Conservation (phyloP, 1,140 invertebrate species). For the Drosophila elegans region DNA sequence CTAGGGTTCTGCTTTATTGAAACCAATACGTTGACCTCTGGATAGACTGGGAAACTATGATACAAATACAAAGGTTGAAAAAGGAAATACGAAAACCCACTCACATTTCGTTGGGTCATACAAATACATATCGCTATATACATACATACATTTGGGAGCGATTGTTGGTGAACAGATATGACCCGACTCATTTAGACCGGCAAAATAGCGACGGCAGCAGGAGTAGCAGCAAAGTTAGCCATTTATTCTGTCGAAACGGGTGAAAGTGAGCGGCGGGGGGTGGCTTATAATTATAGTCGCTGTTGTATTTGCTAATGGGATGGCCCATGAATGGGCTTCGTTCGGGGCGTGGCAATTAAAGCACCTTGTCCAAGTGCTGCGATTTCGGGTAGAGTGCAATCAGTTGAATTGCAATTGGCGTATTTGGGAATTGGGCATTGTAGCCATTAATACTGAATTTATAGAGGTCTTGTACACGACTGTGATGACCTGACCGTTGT, state of each 20-base stretch:
- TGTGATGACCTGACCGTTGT: neutral
- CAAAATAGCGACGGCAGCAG: slow-evolving; percentile 6
- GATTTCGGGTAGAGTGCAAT: slow-evolving; percentile 44
- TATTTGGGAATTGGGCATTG: slow-evolving; percentile 11
- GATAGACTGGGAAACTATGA: neutral
- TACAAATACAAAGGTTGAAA: slow-evolving; percentile 21
- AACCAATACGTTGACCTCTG: neutral
- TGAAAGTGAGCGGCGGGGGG: neutral
- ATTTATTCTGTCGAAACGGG: slow-evolving; percentile 37
- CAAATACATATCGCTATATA: slow-evolving; percentile 29
- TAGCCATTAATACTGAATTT: slow-evolving; percentile 27
- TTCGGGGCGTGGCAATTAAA: slow-evolving; percentile 54
- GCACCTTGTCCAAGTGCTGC: slow-evolving; percentile 55
- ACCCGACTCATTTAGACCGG: slow-evolving; percentile 64
- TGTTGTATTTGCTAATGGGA: slow-evolving; percentile 64
- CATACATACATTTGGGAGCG: slow-evolving; percentile 9
- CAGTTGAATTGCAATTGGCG: slow-evolving; percentile 28
- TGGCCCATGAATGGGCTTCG: slow-evolving; percentile 36
- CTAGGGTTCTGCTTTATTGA: neutral
- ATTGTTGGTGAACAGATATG: slow-evolving; percentile 53
- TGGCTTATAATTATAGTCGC: slow-evolving; percentile 55
- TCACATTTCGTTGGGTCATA: slow-evolving; percentile 25
- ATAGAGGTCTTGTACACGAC: slow-evolving; percentile 6
- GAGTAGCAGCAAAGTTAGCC: slow-evolving; percentile 55
- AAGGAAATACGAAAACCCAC: slow-evolving; percentile 31